Percentiles rank a stretch among this genome's conserved stretches.
Evolutionary conservation across 2,797 vertebrate species (phyloP).

Genomic region (Cryptoblepharus egeriae): DNA sequence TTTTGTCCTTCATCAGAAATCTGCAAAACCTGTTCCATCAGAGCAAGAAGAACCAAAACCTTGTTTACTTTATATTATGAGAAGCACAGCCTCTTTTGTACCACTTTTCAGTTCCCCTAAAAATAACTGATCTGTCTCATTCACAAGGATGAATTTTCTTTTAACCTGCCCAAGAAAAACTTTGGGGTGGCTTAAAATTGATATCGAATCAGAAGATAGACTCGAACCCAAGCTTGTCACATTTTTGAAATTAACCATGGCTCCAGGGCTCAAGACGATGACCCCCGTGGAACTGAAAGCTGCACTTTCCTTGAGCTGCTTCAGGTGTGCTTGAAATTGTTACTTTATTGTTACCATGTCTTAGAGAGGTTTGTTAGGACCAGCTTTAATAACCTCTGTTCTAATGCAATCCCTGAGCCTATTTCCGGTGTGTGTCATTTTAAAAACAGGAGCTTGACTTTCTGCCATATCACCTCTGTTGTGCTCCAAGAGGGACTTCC

Average conservation of each 20-base stretch:
- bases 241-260: neutral
- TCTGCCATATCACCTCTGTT: neutral
- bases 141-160: neutral
- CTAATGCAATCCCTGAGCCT: neutral
- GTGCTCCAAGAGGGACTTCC: constrained; percentile 23
- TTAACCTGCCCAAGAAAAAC: neutral
- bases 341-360: neutral
- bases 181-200: neutral
- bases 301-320: neutral
- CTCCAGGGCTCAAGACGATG: neutral
- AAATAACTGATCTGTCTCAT: neutral
- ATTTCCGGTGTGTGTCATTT: neutral
- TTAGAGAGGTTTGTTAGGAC: neutral
- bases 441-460: neutral
- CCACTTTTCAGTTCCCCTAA: neutral
- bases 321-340: neutral
- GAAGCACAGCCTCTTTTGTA: neutral
- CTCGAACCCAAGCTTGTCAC: neutral
- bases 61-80: neutral
- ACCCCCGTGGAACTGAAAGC: neutral
- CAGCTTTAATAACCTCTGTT: neutral
- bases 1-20: neutral
- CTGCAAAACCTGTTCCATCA: neutral
- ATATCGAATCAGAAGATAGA: neutral
- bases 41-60: neutral